Base-by-base conservation (phyloP, 1,140 invertebrate genomes). In the Drosophila eugracilis region DNA sequence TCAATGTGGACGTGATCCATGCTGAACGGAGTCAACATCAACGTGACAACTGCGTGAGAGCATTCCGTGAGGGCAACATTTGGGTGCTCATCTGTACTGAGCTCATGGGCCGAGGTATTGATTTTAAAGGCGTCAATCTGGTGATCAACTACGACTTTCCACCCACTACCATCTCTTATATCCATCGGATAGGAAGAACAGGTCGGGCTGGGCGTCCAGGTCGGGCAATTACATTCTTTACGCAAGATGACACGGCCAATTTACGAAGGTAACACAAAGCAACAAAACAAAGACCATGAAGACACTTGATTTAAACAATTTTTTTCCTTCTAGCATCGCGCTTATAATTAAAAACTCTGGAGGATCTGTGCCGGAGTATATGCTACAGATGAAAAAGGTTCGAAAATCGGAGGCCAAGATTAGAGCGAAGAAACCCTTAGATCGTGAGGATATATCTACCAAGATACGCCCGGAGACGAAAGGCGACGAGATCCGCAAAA, bases 141-240 rank as follows among this genome's bases (percentile, higher is more conserved):
- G 98, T 99, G 21, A 94, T 99, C 57, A 99, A 99, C 93, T 99
- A 98, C 91, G 99, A 99, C 93, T 98, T 99, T 90, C 99, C 99
- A 24, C 95, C 95, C 10, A 96, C 95, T 32, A 95, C 96, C 37
- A 96, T 99, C 59, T 96, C 97, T 14, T 99, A 99, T 85, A 96
- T 99, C 76, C 99, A 99, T 92, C 94, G 93, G 69, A 93, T 95
- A 92, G 97, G 98, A 28, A 92, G 99, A 60, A 99, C 98, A 1
- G 99, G 99, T 3, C 92, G 99, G 78, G 98, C 98, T n/a, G 98
- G 97, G 10, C 93, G 95, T 72, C 94, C 91, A 66, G 98, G 97
- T 15, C 95, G 94, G 88, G 98, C 98, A 0, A 93, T 99, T 32
- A 99, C 98, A 2, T 99, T 98, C 93, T 99, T 99, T 88, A 98